Percentiles rank a stretch among this genome's conserved stretches.
Conservation (phyloP, 2,113 vertebrate genomes). For the Peromyscus leucopus region DNA sequence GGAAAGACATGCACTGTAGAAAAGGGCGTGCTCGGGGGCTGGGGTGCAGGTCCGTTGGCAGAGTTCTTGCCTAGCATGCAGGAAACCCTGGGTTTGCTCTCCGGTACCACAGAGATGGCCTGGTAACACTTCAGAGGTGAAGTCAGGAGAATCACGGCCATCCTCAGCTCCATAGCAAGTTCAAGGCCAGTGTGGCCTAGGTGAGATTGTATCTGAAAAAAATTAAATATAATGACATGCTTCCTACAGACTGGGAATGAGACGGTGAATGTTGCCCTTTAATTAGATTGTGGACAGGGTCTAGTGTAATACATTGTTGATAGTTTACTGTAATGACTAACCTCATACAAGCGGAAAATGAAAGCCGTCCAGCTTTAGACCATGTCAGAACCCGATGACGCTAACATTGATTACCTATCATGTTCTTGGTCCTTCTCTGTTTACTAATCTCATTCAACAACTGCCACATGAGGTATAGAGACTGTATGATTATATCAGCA, state of each 20-base stretch:
- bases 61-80: not conserved
- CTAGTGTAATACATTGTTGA: not conserved
- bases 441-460: not conserved
- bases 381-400: not conserved
- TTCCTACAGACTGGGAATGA: not conserved
- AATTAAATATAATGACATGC: not conserved
- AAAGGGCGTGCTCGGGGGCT: not conserved
- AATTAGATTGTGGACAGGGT: not conserved
- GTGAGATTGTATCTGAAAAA: not conserved
- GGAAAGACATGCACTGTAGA: not conserved
- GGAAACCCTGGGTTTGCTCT: not conserved
- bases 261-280: slow-evolving; percentile 7
- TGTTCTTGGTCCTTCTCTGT: not conserved
- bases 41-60: no score
- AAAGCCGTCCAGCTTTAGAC: not conserved
- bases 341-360: not conserved
- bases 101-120: not conserved
- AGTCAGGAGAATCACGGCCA: not conserved
- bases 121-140: not conserved
- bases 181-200: not conserved
- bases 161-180: not conserved
- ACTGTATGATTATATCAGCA: not conserved
- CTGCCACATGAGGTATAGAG: not conserved
- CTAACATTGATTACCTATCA: not conserved
- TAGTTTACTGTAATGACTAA: not conserved